These are phyloP conservation scores for Orussus abietinus DNA, from an alignment of 1,140 invertebrate genomes.

Conservation along the genomic window DNA sequence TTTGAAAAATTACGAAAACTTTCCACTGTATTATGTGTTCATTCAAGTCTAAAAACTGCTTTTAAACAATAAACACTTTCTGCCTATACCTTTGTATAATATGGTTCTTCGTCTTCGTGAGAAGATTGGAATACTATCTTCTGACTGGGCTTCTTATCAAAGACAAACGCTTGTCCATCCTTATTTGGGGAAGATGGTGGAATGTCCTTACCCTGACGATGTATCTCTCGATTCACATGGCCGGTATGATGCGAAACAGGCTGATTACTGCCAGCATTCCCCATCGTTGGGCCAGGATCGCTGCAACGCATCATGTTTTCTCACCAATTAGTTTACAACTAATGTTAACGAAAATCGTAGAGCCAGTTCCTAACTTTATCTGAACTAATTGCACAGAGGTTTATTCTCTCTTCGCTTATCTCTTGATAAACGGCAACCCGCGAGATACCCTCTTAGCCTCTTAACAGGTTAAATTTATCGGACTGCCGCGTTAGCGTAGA, in stretches of 20 bases:
- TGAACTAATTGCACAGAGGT: too few species aligned
- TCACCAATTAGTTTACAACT: too few species aligned
- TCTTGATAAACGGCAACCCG: too few species aligned
- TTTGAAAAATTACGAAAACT: neutral
- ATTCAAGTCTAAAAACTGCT: too few species aligned
- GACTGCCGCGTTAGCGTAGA: too few species aligned
- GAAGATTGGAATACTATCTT: constrained; percentile 63
- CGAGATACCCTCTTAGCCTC: too few species aligned
- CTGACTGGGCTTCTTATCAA: constrained; percentile 75
- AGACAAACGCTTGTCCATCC: constrained; percentile 79
- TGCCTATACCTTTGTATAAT: constrained; percentile 67
- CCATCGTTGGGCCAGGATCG: constrained; percentile 55
- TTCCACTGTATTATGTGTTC: constrained; percentile 4
- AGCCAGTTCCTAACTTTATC: too few species aligned
- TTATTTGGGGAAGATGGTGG: constrained; percentile 67
- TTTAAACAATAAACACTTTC: too few species aligned
- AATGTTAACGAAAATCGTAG: too few species aligned
- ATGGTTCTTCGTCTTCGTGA: constrained; percentile 76
- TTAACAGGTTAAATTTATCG: too few species aligned
- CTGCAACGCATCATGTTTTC: constrained; percentile 11
- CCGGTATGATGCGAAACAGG: constrained; percentile 64
- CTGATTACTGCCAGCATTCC: constrained; percentile 69
- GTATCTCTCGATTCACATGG: constrained; percentile 49
- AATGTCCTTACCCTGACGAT: constrained; percentile 38
- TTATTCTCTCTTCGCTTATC: too few species aligned